Evolutionary conservation across 2,113 vertebrate species (phyloP), one percentile per base, ranked within the genome.

Genomic region (Indicator maculatus): DNA sequence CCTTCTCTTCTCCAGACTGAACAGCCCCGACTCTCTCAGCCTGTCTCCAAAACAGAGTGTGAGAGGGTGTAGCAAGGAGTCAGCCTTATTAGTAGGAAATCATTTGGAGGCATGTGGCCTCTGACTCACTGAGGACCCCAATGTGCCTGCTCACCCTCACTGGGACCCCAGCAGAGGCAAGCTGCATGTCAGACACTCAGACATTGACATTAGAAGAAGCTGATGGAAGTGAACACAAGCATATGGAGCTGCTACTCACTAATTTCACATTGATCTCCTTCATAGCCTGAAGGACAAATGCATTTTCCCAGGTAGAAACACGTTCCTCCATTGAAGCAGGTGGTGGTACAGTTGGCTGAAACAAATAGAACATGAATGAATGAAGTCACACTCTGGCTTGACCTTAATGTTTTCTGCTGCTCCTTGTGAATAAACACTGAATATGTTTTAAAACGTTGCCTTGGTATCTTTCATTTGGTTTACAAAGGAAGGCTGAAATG

Each of bases 251-350:
- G 64, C 53, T 93, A 98, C 98, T 98, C 89, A 99, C 98, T 98
- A 65, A 97, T 98, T 96, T 99, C 98, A 96, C 98, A 99, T 6
- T 97, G 98, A 64, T 98, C 97, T 72, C 98, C 98, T 83, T 98
- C 98, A 52, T 98, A 98, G 84, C 98, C 98, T 2, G 98, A 97
- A 66, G 98, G 97, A 81, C 98, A 99, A 92, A 99, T 97, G 88
- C 98, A 99, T 97, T 99, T 99, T 86, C 98, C 98, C 26, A 98
- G 98, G 91, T 98, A 98, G 96, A 98, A 98, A 70, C 98, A 99
- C 0, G 98, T 98, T 71, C 98, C 98, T 91, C 98, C 98, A 8
- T 99, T 99, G 94, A 98, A 98, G 95, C 98, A 99, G 63, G 97
- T 98, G 72, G 97, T 97, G 58, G 98, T 98, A 90, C 98, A 99